Conservation (phyloP, 2,113 vertebrate species). For the Seriola rivoliana region DNA sequence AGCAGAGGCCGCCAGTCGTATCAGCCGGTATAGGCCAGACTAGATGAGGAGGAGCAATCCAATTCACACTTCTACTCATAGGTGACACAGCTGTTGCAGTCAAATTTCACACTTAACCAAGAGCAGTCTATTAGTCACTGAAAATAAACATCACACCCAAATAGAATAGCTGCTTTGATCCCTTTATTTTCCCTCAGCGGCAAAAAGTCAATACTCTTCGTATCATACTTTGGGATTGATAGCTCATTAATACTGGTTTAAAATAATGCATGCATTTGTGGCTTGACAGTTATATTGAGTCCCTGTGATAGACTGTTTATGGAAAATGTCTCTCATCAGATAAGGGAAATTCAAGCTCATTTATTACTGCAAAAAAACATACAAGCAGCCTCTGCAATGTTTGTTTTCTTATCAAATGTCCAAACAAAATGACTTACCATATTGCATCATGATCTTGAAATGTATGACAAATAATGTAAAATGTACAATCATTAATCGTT, state of each 20-base stretch:
- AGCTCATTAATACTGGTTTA: conserved; percentile 43
- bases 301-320: conserved; percentile 24
- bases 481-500: conserved; percentile 1
- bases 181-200: conserved; percentile 43
- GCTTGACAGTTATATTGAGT: conserved; percentile 38
- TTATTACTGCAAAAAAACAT: conserved; percentile 6
- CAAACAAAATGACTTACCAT: neutral
- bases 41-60: conserved; percentile 71
- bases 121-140: conserved; percentile 64
- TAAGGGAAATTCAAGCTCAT: conserved; percentile 9
- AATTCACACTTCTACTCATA: conserved; percentile 70
- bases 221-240: conserved; percentile 35
- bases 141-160: conserved; percentile 57
- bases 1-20: conserved; percentile 46
- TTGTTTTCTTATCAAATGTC: conserved; percentile 10
- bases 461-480: neutral
- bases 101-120: conserved; percentile 73
- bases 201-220: conserved; percentile 63
- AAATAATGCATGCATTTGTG: conserved; percentile 42
- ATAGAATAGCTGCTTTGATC: conserved; percentile 54
- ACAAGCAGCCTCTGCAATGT: neutral
- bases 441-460: neutral
- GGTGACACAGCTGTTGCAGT: conserved; percentile 77
- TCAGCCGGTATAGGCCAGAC: conserved; percentile 55
- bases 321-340: conserved; percentile 7